Base-by-base conservation (phyloP, 1,140 invertebrate genomes). In the Sinella curviseta region DNA sequence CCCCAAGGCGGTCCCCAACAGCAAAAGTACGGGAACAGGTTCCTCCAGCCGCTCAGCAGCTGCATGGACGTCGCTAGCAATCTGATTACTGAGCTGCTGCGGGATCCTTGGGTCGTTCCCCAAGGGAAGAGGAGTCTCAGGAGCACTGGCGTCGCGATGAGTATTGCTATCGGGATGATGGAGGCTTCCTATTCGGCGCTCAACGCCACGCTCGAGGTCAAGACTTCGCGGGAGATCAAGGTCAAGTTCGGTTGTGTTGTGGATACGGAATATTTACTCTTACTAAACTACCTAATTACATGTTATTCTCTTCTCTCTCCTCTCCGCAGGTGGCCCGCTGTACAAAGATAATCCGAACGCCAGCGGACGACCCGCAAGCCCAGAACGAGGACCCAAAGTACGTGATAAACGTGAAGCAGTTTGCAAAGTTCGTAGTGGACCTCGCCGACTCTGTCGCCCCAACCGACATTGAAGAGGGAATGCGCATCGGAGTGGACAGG, bases 351-450 rank as follows among this genome's bases (percentile, higher is more conserved):
- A 99, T 99, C 80, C 98, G 98, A 88, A 95, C 79, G 4, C 31
- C 57, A 33, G 80, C 82, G 12, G 79, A 80, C 35, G 83, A 83
- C n/a, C n/a, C n/a, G 3, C 8, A 70, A 4, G 14, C 26, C 31
- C 30, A 30, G 8, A 70, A 70, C 30, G 65, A 77, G 86, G 97
- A 99, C 88, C 94, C 97, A 0, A 99, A 99, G 86, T 99, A 99
- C 85, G 99, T 99, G 76, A 99, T 99, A 81, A 99, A 99, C 89
- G 98, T 99, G 0, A 99, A 99, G 87, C 98, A 99, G 86, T 99
- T 99, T 91, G 98, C 98, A 4, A 99, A 99, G 86, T 99, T 99
- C 91, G 98, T 99, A 8, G 98, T 99, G 16, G 98, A 99, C 88
- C 87, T 99, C 48, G 97, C 97, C 35, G 98, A 99, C 89, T 97